Base-by-base conservation (phyloP, 2,888 invertebrate genomes). In the Notodromas monacha region DNA sequence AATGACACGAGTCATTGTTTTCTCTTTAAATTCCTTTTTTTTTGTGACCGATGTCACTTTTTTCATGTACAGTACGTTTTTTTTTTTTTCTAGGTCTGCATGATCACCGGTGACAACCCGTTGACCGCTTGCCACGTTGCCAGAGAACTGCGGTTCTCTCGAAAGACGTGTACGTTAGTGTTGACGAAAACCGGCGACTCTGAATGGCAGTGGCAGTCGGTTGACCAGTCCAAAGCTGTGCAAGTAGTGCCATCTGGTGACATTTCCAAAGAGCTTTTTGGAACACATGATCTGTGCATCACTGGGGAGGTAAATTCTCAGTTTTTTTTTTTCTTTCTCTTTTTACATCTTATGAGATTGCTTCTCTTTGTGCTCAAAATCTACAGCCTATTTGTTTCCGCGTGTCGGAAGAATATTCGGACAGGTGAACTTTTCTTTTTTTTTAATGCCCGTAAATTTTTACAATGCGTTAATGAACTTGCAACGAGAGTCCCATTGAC, bases 91-190 rank as follows among this genome's bases (percentile, higher is more conserved):
- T 38, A 64, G 63, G 63, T 84, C 10, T 68, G 73, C 2, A 99
- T 99, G 89, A 99, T 99, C 27, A 99, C 96, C 4, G 99, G 99
- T 15, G 99, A 99, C 48, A 96, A 89, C 54, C 86, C 92, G 1
- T 50, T 99, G 36, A 99, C 99, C 0, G 99, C 96, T 3, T 96
- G 96, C 47, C 89, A 99, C 48, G 92, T 99, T 2, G 89, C 86
- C 4, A 69, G 68, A 42, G 86, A 92, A 48, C 50, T 89, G 32
- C 65, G 67, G 40, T 84, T 99, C 45, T 73, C 73, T 1, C 63
- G 64, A 36, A 72, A 72, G 43, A 52, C 57, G 12, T 36, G 37
- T 3, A 51, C 58, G 3, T 48, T 77, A 1, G 62, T 76, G 38
- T 48, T 77, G 26, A 61, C 60, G 0, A 43, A 49, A 38, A 39